Evolutionary conservation across 1,140 invertebrate genomes (phyloP).

Genomic region (Drosophila ogumai): DNA sequence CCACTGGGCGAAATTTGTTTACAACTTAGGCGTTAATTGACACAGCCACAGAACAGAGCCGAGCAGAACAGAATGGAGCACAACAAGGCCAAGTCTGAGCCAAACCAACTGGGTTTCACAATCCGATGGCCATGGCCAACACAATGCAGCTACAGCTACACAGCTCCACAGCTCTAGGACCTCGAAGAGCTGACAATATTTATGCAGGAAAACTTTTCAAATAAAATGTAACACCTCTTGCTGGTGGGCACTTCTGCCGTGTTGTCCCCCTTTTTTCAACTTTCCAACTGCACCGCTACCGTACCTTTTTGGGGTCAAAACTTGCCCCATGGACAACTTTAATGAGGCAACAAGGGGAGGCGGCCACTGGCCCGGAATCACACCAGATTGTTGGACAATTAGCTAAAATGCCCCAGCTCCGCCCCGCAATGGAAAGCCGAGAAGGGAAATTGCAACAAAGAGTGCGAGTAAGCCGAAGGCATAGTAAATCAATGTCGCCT

Average conservation of each 20-base stretch:
- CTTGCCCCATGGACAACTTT: conserved; percentile 23
- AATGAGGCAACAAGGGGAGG: conserved; percentile 31
- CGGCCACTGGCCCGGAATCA: conserved; percentile 13
- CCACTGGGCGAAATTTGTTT: conserved; percentile 77
- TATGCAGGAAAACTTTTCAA: conserved; percentile 73
- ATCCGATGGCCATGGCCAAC: conserved; percentile 55
- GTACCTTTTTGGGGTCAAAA: conserved; percentile 30
- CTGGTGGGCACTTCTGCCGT: conserved; percentile 22
- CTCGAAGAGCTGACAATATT: conserved; percentile 62
- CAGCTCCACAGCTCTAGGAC: background rate
- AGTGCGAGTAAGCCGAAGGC: conserved; percentile 62
- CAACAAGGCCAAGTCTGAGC: conserved; percentile 27
- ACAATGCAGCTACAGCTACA: conserved; percentile 22
- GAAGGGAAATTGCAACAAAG: background rate
- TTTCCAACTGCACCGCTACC: conserved; percentile 45
- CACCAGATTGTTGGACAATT: conserved; percentile 50
- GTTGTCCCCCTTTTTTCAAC: conserved; percentile 17
- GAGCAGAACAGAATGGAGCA: conserved; percentile 11
- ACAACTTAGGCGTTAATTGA: conserved; percentile 83
- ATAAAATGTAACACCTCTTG: conserved; percentile 78
- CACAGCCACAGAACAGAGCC: conserved; percentile 54
- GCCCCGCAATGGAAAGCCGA: too few species aligned
- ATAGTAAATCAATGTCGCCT: conserved; percentile 80
- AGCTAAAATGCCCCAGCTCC: conserved; percentile 21
- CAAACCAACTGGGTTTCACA: conserved; percentile 61